phyloP scores from a whole-genome alignment of 1,140 invertebrate species.

The Triops cancriformis region DNA sequence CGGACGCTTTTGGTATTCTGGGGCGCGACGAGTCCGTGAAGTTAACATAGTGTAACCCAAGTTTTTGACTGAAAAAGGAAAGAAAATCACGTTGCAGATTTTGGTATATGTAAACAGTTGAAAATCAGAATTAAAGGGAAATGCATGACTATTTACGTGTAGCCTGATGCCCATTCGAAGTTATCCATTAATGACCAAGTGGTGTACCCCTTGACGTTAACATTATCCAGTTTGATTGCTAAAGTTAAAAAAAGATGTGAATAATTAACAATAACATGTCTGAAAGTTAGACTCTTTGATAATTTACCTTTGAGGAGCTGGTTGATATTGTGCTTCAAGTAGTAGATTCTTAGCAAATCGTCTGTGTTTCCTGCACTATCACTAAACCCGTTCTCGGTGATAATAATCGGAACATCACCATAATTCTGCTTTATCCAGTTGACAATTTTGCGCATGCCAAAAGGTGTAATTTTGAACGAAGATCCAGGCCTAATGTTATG shows the following conservation, averaged over 20 bases:
- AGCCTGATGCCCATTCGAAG: constrained; percentile 33
- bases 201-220: constrained; percentile 31
- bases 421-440: constrained; percentile 33
- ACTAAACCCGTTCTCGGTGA: constrained; percentile 34
- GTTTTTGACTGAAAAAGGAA: constrained; percentile 48
- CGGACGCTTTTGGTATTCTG: constrained; percentile 60
- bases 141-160: constrained; percentile 26
- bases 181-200: constrained; percentile 34
- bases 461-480: constrained; percentile 25
- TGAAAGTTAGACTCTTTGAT: not conserved
- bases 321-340: constrained; percentile 34
- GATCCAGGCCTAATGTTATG: constrained; percentile 14
- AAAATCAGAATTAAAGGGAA: not conserved
- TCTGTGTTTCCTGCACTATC: constrained; percentile 38
- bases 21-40: constrained; percentile 54
- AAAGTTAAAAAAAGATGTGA: too few relatives aligned
- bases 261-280: not conserved
- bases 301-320: constrained; percentile 25
- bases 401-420: constrained; percentile 30
- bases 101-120: too few relatives aligned
- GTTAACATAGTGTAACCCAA: constrained; percentile 65
- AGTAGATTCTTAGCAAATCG: constrained; percentile 48
- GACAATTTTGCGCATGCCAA: constrained; percentile 30
- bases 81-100: not conserved
- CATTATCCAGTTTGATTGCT: constrained; percentile 39